Evolutionary conservation across 2,888 invertebrate genomes (phyloP), one percentile per base, ranked within the genome.

Genomic region (Orthosia cruda): DNA sequence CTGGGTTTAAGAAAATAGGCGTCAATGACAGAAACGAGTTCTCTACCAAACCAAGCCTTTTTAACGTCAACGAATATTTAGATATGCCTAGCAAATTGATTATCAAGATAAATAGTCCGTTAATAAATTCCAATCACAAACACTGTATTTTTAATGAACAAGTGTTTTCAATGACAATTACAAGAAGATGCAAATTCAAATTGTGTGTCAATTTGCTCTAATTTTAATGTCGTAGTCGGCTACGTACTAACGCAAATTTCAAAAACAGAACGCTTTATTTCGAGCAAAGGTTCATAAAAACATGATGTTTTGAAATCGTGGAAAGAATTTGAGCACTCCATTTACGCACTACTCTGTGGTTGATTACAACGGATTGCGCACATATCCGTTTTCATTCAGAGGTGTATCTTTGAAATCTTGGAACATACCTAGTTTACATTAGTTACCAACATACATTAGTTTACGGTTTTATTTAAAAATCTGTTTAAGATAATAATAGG

Each of bases 381-480:
- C 45, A 70, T 71, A 81, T 81, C 77, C 78, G 81, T 71, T 85
- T 75, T 70, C 74, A 79, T 81, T 87, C 57, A 69, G 26, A 71
- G 55, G 58, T 62, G 52, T 81, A 81, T 79, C 75, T 79, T 71
- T 59, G 40, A 65, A 75, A 83, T 82, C 75, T 79, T 58, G 9
- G 54, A 52, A 15, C 7, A 16, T 58, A 57, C 20, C 9, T 67
- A n/a, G n/a, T n/a, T n/a, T n/a, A n/a, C n/a, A n/a, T n/a, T n/a
- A n/a, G n/a, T n/a, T n/a, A 47, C 18, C 40, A 20, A 40, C 12
- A 62, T 23, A 40, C 40, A 3, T n/a, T 9, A 40, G 9, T n/a
- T n/a, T n/a, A n/a, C n/a, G n/a, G n/a, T n/a, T n/a, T n/a, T n/a
- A n/a, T n/a, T n/a, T n/a, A n/a, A 40, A 40, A 5, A 32, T 40